A percentile compares a stretch with the other conserved stretches of the same genome.
phyloP scores from a whole-genome alignment of 2,797 vertebrate species.

The Rhadinocentrus ornatus region DNA sequence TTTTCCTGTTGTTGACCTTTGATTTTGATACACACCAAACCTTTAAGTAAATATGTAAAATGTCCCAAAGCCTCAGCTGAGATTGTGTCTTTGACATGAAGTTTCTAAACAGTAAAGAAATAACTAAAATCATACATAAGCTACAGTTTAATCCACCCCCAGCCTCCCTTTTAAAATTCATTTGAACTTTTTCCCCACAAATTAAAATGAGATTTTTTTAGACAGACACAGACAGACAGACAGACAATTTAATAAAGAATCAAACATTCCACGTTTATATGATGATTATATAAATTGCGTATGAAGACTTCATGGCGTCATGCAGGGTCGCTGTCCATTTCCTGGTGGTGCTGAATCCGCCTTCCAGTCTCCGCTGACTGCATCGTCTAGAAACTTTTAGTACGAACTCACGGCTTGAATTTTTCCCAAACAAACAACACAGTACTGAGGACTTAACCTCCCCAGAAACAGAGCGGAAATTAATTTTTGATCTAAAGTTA shows the following conservation, averaged over 20 bases:
- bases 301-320: background rate
- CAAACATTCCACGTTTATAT: too few relatives aligned
- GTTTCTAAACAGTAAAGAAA: background rate
- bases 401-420: background rate
- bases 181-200: too few relatives aligned
- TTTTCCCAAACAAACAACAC: background rate
- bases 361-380: constrained; percentile 16
- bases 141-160: too few relatives aligned
- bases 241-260: too few relatives aligned
- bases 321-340: constrained; percentile 82
- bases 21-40: too few relatives aligned
- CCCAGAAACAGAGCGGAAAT: constrained; percentile 43
- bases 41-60: too few relatives aligned
- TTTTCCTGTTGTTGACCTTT: background rate
- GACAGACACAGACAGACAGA: too few relatives aligned
- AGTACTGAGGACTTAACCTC: background rate
- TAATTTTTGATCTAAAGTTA: constrained; percentile 46
- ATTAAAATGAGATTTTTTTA: too few relatives aligned
- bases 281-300: too few relatives aligned
- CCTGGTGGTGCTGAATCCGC: constrained; percentile 85
- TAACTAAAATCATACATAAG: too few relatives aligned
- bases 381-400: background rate
- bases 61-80: background rate
- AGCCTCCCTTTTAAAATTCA: too few relatives aligned
- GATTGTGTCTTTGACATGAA: too few relatives aligned